Evolutionary conservation across 2,797 vertebrate species (phyloP).

Genomic region (Pseudopleuronectes americanus): DNA sequence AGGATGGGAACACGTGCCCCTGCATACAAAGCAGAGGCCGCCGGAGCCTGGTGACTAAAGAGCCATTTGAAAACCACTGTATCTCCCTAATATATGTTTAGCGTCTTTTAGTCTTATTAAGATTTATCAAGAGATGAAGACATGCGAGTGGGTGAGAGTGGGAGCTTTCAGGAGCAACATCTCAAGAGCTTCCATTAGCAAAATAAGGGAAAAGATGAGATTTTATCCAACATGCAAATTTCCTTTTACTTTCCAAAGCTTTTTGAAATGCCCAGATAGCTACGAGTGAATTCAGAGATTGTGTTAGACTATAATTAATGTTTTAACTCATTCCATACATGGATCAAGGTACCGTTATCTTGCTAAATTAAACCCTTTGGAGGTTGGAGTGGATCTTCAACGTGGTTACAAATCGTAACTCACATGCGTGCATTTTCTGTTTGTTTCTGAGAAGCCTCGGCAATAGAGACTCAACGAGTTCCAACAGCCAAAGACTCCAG

Average conservation of each 20-base stretch:
- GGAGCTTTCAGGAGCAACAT: neutral
- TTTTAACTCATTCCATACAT: neutral
- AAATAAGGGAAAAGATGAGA: neutral
- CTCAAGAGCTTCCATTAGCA: neutral
- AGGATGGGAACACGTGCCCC: constrained; percentile 20
- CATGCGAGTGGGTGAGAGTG: constrained; percentile 9
- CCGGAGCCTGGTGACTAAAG: constrained; percentile 15
- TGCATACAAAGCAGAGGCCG: constrained; percentile 46
- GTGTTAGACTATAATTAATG: constrained; percentile 13
- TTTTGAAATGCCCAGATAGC: constrained; percentile 40
- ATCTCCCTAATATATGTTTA: constrained; percentile 36
- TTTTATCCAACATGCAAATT: constrained; percentile 8
- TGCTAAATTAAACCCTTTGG: constrained; percentile 27
- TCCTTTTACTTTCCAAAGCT: neutral
- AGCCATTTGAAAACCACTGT: constrained; percentile 27
- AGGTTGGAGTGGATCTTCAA: constrained; percentile 21
- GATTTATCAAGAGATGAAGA: constrained; percentile 9
- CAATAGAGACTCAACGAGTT: constrained; percentile 64
- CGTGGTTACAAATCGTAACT: constrained; percentile 29
- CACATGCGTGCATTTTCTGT: constrained; percentile 28
- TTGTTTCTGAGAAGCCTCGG: constrained; percentile 44
- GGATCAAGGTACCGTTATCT: neutral
- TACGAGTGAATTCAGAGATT: neutral
- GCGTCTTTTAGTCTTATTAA: constrained; percentile 19
- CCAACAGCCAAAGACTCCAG: constrained; percentile 63